phyloP scores from a whole-genome alignment of 1,140 invertebrate species.

The Anagrus nilaparvatae region DNA sequence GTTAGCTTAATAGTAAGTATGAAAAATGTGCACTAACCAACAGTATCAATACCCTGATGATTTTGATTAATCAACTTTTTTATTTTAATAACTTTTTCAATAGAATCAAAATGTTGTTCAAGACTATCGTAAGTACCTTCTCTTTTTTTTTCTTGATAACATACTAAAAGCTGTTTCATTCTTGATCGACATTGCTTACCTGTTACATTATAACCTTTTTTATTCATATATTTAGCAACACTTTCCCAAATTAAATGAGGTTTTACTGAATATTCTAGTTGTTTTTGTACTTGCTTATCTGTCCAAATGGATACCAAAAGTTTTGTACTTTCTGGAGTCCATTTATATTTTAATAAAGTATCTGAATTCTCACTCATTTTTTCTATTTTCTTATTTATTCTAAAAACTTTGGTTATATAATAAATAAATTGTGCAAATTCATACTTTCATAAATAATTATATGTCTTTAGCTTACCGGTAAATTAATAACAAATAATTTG shows the following conservation, averaged over 20 bases:
- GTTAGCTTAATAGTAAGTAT: not conserved
- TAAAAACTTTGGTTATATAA: too few relatives aligned
- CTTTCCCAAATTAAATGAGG: conserved; percentile 39
- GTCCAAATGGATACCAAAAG: conserved; percentile 39
- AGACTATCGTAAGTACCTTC: conserved; percentile 31
- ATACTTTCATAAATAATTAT: too few relatives aligned
- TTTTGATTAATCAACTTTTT: conserved; percentile 24
- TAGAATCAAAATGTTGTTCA: conserved; percentile 38
- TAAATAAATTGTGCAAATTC: too few relatives aligned
- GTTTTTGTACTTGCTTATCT: conserved; percentile 39
- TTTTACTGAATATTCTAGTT: conserved; percentile 31
- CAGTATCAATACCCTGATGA: conserved; percentile 31
- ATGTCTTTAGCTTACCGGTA: too few relatives aligned
- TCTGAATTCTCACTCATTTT: conserved; percentile 28
- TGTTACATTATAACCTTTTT: conserved; percentile 38
- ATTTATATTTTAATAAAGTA: conserved; percentile 36
- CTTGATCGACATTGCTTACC: conserved; percentile 38
- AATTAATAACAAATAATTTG: too few relatives aligned
- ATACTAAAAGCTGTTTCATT: conserved; percentile 39
- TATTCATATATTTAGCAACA: conserved; percentile 36
- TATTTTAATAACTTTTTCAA: conserved; percentile 33
- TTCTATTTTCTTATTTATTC: too few relatives aligned
- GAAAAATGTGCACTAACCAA: conserved; percentile 26
- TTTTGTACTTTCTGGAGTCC: conserved; percentile 38
- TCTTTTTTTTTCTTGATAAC: conserved; percentile 38